A percentile compares a stretch with the other conserved stretches of the same genome.
Conservation (phyloP, 2,888 invertebrate species). For the Sinotaia quadrata region DNA sequence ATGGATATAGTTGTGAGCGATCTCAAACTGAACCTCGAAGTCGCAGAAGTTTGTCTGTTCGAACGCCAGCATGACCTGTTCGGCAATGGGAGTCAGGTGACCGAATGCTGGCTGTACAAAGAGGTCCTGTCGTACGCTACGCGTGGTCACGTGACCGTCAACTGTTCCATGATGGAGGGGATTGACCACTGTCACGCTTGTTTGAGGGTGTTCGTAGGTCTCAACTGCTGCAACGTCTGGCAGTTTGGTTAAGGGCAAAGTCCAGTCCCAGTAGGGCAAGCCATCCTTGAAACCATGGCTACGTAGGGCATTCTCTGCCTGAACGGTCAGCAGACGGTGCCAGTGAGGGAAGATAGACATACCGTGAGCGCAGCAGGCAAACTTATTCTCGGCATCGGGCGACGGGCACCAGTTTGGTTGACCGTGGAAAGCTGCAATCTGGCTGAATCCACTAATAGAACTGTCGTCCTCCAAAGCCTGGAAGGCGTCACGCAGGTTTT, state of each 20-base stretch:
- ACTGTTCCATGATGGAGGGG: conserved; percentile 36
- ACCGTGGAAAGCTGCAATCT: conserved; percentile 44
- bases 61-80: conserved; percentile 38
- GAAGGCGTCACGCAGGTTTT: conserved; percentile 38
- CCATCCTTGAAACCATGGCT: conserved; percentile 30
- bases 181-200: conserved; percentile 33
- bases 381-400: conserved; percentile 39
- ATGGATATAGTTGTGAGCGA: conserved; percentile 44
- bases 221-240: conserved; percentile 32
- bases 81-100: conserved; percentile 34
- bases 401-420: conserved; percentile 43
- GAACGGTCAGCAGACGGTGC: conserved; percentile 40
- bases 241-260: conserved; percentile 30
- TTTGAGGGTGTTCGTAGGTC: conserved; percentile 26
- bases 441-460: conserved; percentile 32
- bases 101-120: conserved; percentile 33
- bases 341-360: conserved; percentile 45
- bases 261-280: conserved; percentile 47
- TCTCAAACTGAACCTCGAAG: conserved; percentile 45
- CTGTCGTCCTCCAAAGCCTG: conserved; percentile 31
- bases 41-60: conserved; percentile 44
- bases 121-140: conserved; percentile 23
- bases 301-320: conserved; percentile 32
- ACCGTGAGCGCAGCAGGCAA: conserved; percentile 45
- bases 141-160: conserved; percentile 13